Percentiles rank a stretch among this genome's conserved stretches.
Evolutionary conservation across 2,797 vertebrate genomes (phyloP).

Genomic region (Acipenser transmontanus): DNA sequence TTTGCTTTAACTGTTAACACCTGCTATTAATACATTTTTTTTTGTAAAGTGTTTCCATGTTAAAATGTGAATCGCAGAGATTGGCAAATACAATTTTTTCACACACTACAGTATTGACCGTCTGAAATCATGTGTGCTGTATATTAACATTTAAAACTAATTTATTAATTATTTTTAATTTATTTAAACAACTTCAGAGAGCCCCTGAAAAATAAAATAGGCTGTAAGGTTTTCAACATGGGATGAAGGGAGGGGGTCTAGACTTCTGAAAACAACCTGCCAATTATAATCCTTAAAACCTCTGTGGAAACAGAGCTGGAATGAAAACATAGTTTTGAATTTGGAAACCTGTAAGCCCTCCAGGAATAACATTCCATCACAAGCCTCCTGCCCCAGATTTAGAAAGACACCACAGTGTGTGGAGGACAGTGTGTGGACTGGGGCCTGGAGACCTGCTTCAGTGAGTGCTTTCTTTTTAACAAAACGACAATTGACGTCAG

Average conservation of each 20-base stretch:
- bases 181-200: too few relatives aligned
- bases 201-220: too few relatives aligned
- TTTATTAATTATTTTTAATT: too few relatives aligned
- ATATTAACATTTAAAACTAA: too few relatives aligned
- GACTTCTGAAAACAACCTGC: conserved; percentile 47
- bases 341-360: conserved; percentile 50
- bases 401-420: conserved; percentile 53
- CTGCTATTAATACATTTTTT: too few relatives aligned
- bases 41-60: too few relatives aligned
- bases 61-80: too few relatives aligned
- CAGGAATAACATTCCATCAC: conserved; percentile 58
- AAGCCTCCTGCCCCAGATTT: conserved; percentile 35
- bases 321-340: conserved; percentile 51
- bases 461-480: conserved; percentile 46
- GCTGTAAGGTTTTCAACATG: background rate
- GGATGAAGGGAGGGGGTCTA: conserved; percentile 25
- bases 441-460: conserved; percentile 32
- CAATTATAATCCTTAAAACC: conserved; percentile 48
- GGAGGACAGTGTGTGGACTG: conserved; percentile 12
- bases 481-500: conserved; percentile 20
- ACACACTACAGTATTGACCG: too few relatives aligned
- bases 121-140: too few relatives aligned
- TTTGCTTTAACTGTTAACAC: too few relatives aligned
- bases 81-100: too few relatives aligned
- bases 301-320: conserved; percentile 56